Percentiles rank a stretch among this genome's conserved stretches.
These are phyloP conservation scores for Saimiri boliviensis DNA, from an alignment of 2,113 vertebrate genomes.

Conservation along the genomic window DNA sequence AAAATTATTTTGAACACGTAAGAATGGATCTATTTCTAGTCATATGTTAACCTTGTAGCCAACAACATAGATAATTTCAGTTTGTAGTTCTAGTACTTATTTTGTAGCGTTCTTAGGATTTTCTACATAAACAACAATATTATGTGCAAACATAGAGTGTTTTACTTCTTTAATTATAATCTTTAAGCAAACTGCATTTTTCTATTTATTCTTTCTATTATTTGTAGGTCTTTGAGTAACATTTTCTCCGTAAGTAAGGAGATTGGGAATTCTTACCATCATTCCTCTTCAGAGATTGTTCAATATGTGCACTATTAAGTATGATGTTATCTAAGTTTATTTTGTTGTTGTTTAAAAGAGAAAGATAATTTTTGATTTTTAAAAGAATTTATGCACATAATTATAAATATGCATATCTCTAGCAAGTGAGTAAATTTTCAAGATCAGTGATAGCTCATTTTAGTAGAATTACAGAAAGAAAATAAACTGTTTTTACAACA, in stretches of 20 bases:
- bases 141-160: background rate
- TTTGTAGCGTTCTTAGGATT: background rate
- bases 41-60: background rate
- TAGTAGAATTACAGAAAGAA: background rate
- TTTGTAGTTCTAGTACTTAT: background rate
- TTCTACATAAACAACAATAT: background rate
- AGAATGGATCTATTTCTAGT: background rate
- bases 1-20: background rate
- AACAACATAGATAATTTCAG: background rate
- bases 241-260: background rate
- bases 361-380: background rate
- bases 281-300: background rate
- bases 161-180: background rate
- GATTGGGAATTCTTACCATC: background rate
- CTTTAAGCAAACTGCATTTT: background rate
- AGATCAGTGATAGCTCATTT: background rate
- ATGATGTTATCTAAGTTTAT: background rate
- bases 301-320: background rate
- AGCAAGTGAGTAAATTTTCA: background rate
- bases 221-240: background rate
- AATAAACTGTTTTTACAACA: background rate
- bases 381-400: background rate
- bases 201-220: background rate
- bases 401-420: background rate
- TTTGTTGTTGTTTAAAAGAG: background rate